Base-by-base conservation (phyloP, 2,888 invertebrate genomes). In the Phaonia tiefii region DNA sequence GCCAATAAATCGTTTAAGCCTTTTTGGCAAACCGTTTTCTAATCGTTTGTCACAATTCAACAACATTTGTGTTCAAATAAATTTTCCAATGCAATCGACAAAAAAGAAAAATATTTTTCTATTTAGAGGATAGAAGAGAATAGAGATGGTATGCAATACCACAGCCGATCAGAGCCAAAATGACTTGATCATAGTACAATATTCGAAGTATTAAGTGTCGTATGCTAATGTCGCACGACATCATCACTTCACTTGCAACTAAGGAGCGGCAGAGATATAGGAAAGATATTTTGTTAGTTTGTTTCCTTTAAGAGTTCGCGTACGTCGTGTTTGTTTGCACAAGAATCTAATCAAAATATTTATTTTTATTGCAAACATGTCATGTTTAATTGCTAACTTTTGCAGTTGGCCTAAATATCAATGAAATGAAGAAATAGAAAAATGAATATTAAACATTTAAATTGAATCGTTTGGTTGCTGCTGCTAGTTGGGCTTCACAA, bases 301-400 rank as follows among this genome's bases (percentile, higher is more conserved):
- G 37, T 39, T 26, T 31, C 5, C 1, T 42, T 49, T 49, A 15
- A 20, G 8, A 20, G 51, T 20, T 1, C 7, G 15, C 5, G 17
- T 49, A 7, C n/a, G n/a, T 15, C 20, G 13, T 42, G 42, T 42
- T 17, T 60, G 20, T 22, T 11, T 42, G 22, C 42, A 39, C 42
- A 63, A 77, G 70, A 79, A 83, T 83, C 82, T 80, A 82, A 83
- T 83, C 83, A 79, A 80, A 84, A 84, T 83, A 79, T 82, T 83
- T 83, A 83, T 84, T 77, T 83, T 75, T 79, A 84, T 82, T 80
- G 82, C 73, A 76, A 83, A 74, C 81, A 83, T 83, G 83, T 83
- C 82, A 83, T 84, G 83, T 84, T 84, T 80, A 83, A 83, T 84
- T 84, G 82, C 79, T 83, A 84, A 82, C 80, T 80, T 80, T 81